These are phyloP conservation scores for Rhimphoctona megacephalus DNA, from an alignment of 2,888 invertebrate genomes.

Conservation along the genomic window DNA sequence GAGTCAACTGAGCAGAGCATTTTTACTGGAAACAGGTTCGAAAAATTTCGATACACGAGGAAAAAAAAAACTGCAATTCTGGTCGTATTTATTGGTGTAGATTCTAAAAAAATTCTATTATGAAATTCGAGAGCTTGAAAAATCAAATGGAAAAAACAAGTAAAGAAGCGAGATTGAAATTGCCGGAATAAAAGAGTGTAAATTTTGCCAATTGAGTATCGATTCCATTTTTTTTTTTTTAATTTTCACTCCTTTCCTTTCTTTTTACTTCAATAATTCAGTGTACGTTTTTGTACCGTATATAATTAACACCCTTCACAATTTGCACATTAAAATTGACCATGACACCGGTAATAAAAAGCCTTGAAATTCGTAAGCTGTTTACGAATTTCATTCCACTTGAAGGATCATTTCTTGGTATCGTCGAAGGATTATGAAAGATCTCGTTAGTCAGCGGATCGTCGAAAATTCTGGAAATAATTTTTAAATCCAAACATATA, in stretches of 20 bases:
- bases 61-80: no score
- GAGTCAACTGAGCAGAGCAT: neutral
- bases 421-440: neutral
- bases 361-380: neutral
- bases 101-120: no score
- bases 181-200: neutral
- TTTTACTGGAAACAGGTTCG: no score
- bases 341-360: neutral
- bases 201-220: neutral
- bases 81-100: no score
- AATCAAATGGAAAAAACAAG: neutral
- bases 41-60: neutral
- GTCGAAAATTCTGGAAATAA: neutral
- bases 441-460: neutral
- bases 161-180: neutral
- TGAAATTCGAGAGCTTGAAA: neutral
- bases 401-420: neutral
- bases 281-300: neutral
- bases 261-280: neutral
- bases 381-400: neutral
- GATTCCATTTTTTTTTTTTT: no score
- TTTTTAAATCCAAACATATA: neutral
- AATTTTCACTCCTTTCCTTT: neutral
- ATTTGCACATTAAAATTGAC: neutral
- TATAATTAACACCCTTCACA: neutral